Conservation (phyloP, 2,888 invertebrate species). For the Petrolisthes manimaculis region DNA sequence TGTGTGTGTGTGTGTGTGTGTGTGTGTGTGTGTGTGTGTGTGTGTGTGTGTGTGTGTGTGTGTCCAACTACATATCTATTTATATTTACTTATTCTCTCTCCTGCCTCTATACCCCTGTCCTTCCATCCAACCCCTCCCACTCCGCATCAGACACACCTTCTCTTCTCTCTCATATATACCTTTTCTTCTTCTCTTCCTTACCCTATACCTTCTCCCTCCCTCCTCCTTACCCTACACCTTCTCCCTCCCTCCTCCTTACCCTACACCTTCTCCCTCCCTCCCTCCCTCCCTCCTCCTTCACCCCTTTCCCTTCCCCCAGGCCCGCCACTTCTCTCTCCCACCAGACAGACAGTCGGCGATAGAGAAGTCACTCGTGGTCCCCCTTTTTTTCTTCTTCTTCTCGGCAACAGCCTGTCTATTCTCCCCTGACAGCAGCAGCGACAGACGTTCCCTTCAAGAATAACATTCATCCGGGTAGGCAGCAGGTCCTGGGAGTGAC, state of each 20-base stretch:
- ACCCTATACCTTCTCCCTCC: neutral
- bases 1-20: too few relatives aligned
- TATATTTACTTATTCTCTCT: neutral
- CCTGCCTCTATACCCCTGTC: neutral
- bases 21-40: too few relatives aligned
- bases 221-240: neutral
- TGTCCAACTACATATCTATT: neutral
- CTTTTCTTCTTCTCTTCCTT: constrained; percentile 14
- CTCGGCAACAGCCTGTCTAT: constrained; percentile 31
- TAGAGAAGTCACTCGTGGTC: constrained; percentile 32
- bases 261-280: neutral
- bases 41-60: too few relatives aligned
- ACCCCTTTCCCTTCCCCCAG: constrained; percentile 16
- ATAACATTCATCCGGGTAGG: constrained; percentile 3
- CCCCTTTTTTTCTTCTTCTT: too few relatives aligned
- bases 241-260: neutral
- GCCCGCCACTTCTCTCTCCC: neutral
- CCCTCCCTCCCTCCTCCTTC: neutral
- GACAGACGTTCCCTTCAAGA: constrained; percentile 33
- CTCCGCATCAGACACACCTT: too few relatives aligned
- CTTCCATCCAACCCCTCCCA: too few relatives aligned
- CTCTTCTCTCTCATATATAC: neutral
- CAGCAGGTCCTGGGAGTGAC: neutral
- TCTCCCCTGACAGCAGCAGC: constrained; percentile 15
- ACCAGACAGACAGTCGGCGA: constrained; percentile 36